Evolutionary conservation across 2,113 vertebrate species (phyloP).

Genomic region (Aspidoscelis tigris): DNA sequence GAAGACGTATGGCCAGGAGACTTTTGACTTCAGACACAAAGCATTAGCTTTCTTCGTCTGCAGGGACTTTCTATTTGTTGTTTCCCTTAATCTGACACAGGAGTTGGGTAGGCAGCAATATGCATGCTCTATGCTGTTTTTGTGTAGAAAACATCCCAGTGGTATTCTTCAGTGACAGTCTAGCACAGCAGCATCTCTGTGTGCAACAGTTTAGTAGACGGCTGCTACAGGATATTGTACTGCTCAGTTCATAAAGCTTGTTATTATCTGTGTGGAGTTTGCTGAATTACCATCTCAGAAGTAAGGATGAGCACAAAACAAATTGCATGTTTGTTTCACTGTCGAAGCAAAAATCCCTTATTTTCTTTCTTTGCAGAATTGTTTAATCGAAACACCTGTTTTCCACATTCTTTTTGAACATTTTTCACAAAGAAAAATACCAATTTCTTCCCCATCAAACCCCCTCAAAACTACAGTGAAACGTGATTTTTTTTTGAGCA

Average conservation of each 20-base stretch:
- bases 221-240: conserved; percentile 4
- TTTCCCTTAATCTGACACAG: conserved; percentile 62
- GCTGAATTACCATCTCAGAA: neutral
- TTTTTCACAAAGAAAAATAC: neutral
- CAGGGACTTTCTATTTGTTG: conserved; percentile 51
- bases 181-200: neutral
- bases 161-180: conserved; percentile 11
- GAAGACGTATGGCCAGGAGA: conserved; percentile 36
- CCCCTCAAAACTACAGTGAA: too few relatives aligned
- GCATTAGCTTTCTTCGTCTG: conserved; percentile 39
- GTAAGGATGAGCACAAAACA: too few relatives aligned
- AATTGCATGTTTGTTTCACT: too few relatives aligned
- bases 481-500: too few relatives aligned
- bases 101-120: conserved; percentile 43
- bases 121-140: conserved; percentile 51
- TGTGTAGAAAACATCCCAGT: conserved; percentile 32
- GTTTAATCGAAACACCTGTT: too few relatives aligned
- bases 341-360: neutral
- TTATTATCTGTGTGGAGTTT: neutral
- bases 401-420: neutral
- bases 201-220: neutral
- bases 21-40: conserved; percentile 52
- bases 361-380: neutral
- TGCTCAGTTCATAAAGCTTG: neutral
- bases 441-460: too few relatives aligned